A percentile compares a stretch with the other conserved stretches of the same genome.
phyloP scores from a whole-genome alignment of 2,113 vertebrate genomes.

The Sorex araneus region DNA sequence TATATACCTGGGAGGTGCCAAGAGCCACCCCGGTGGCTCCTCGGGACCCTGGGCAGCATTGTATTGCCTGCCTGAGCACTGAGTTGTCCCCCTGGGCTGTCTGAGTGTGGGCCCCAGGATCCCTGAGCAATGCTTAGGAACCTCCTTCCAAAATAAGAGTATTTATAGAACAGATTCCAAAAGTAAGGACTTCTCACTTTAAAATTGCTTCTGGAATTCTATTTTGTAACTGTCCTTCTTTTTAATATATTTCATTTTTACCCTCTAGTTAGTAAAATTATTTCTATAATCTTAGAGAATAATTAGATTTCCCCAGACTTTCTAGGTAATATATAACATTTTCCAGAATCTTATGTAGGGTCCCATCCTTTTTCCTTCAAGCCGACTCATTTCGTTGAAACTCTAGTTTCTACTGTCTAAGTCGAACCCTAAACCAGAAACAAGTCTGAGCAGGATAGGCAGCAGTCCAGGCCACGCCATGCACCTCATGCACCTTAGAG shows the following conservation, averaged over 20 bases:
- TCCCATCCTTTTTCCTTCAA: background rate
- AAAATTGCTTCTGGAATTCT: conserved; percentile 1
- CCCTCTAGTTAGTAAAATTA: conserved; percentile 9
- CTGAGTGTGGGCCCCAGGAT: no score
- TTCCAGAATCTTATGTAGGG: conserved; percentile 36
- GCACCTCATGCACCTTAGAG: rapidly evolving
- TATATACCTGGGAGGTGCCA: no score
- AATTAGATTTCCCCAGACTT: conserved; percentile 1
- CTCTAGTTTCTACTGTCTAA: background rate
- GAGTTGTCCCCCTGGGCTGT: no score
- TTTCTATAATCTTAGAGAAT: conserved; percentile 3
- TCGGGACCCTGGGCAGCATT: no score
- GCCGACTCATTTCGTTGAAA: conserved; percentile 21
- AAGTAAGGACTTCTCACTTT: background rate
- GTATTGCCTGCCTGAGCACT: no score
- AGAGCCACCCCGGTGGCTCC: no score
- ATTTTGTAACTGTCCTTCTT: background rate
- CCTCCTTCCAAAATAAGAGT: no score
- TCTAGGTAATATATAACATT: background rate
- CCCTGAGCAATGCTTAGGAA: no score
- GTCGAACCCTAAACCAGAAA: background rate
- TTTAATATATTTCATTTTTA: background rate
- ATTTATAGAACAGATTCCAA: background rate
- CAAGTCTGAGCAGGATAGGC: background rate
- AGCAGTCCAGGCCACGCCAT: no score